A percentile compares a stretch with the other conserved stretches of the same genome.
Conservation (phyloP, 2,797 vertebrate species). For the Danio albolineatus region DNA sequence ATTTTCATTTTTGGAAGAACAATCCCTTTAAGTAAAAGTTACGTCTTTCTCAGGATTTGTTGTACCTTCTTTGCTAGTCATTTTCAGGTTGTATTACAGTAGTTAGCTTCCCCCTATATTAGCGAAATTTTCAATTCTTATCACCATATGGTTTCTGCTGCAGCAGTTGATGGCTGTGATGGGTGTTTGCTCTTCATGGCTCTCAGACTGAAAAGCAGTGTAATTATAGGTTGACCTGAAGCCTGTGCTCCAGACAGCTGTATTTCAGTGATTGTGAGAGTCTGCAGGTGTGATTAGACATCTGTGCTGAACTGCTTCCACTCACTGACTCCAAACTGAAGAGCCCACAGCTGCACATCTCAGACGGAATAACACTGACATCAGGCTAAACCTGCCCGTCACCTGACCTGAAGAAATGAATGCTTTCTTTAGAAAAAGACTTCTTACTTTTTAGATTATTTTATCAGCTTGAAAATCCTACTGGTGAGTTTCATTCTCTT, state of each 20-base stretch:
- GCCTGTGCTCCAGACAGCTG: constrained; percentile 25
- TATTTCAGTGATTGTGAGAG: constrained; percentile 22
- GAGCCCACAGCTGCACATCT: constrained; percentile 33
- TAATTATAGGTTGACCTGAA: constrained; percentile 33
- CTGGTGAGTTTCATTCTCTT: neutral
- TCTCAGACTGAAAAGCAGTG: constrained; percentile 15
- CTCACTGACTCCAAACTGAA: constrained; percentile 36
- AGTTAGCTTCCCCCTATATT: neutral
- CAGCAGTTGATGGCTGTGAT: neutral
- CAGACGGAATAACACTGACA: neutral
- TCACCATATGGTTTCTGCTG: neutral
- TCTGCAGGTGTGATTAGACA: constrained; percentile 49
- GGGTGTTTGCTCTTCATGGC: neutral
- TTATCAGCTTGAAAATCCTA: neutral
- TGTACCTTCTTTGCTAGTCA: neutral
- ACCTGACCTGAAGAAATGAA: neutral
- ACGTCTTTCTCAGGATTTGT: neutral
- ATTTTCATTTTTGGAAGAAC: too few species aligned
- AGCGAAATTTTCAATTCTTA: neutral
- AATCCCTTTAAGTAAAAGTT: neutral
- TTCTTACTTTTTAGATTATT: neutral
- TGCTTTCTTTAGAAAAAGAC: too few species aligned
- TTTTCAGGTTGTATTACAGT: neutral
- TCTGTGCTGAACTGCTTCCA: constrained; percentile 41
- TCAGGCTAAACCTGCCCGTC: neutral